Evolutionary conservation across 2,113 vertebrate species (phyloP).

Genomic region (Corapipo altera): DNA sequence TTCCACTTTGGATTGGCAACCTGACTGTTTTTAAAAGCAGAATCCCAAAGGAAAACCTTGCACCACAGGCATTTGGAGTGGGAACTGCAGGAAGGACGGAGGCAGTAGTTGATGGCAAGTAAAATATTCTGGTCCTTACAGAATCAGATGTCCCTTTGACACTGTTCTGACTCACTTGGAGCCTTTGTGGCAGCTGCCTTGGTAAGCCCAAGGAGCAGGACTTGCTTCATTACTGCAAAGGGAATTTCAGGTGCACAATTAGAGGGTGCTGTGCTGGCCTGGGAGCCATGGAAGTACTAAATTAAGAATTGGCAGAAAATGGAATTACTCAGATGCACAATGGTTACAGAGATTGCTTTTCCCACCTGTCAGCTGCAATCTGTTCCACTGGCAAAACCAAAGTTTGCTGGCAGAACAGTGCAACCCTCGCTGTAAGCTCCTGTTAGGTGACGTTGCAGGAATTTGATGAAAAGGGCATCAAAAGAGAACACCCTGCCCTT

Average conservation of each 20-base stretch:
- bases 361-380: constrained; percentile 55
- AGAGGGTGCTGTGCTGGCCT: constrained; percentile 11
- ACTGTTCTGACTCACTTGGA: background rate
- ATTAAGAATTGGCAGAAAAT: constrained; percentile 49
- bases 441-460: background rate
- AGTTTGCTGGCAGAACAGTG: background rate
- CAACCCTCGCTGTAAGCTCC: background rate
- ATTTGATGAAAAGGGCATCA: background rate
- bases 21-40: background rate
- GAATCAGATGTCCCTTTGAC: background rate
- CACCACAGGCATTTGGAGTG: background rate
- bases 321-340: constrained; percentile 27
- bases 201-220: background rate
- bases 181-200: background rate
- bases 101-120: background rate
- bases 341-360: background rate
- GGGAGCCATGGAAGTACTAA: constrained; percentile 10
- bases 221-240: background rate
- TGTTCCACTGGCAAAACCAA: constrained; percentile 1
- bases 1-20: background rate
- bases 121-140: background rate
- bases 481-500: background rate
- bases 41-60: background rate
- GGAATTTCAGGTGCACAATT: constrained; percentile 17
- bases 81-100: background rate